Base-by-base conservation (phyloP, 2,113 vertebrate species). In the Stigmatopora argus region DNA sequence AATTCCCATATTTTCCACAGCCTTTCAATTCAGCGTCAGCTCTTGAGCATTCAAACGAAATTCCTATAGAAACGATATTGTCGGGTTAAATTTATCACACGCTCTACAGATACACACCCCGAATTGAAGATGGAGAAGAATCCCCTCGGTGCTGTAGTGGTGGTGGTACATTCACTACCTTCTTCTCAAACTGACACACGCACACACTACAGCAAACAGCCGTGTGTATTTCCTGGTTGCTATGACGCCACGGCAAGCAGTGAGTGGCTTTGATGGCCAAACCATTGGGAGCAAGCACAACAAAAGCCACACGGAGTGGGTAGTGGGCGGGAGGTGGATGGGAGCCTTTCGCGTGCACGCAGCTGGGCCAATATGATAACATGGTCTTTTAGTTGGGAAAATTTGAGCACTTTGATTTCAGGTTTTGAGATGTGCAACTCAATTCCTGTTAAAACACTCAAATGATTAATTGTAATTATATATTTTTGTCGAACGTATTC, bases 201-300 rank as follows among this genome's bases (percentile, higher is more conserved):
- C 71, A 82, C 79, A 65, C 77, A 67, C 81, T 82, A 79, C 66
- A 66, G 78, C 73, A 61, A 77, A 83, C 73, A 72, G 72, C 17
- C 45, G 72, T 78, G 78, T 90, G 90, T 90, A 90, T 91, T 91
- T 92, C 88, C 89, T 89, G 86, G 91, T 92, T 90, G 89, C 88
- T 64, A 91, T 92, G 87, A 87, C 72, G 90, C 82, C 88, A 17
- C 75, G 73, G 73, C 79, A 81, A 90, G 87, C 88, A 85, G 80
- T 83, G 83, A 85, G 84, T 85, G 84, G 86, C 85, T 90, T 82
- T 84, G 85, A 80, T 79, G 83, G 81, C 72, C 83, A 84, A 81
- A 85, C 79, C 85, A 88, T 86, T 73, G 47, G 74, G 85, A 84
- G 86, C 81, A 85, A 89, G 82, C 79, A 86, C 85, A 90, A 90